Base-by-base conservation (phyloP, 2,113 vertebrate species). In the Cebus imitator region DNA sequence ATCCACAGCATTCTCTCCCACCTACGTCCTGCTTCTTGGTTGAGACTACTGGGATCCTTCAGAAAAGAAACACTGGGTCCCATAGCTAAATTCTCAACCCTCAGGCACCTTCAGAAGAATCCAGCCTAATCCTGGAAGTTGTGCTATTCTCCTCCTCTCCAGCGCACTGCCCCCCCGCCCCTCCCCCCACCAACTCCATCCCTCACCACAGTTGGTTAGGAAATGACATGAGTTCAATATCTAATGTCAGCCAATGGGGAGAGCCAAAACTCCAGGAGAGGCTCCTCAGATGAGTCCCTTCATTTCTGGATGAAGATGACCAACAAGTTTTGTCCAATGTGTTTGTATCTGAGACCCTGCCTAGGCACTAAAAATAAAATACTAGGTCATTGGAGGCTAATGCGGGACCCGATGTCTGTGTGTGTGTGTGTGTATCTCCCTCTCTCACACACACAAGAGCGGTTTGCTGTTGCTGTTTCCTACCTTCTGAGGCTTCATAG, bases 301-400 rank as follows among this genome's bases (percentile, higher is more conserved):
- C 43, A 1, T 75, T 81, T 78, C 81, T 80, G 90, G 87, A 40
- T 91, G 79, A 85, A 93, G 91, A 79, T 6, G 45, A 89, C 40
- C 90, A 78, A 57, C 50, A 21, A 73, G 12, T 94, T 91, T 16
- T 92, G 84, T 97, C 93, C 73, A 21, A 25, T 95, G 55, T 92
- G 58, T 90, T 27, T 96, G 94, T 97, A 83, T 92, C 85, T 97
- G 80, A 37, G 82, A 72, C 79, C 90, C 85, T 97, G 85, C 95
- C 90, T 94, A 75, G 95, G 90, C 92, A 43, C 86, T 86, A 79
- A 97, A 95, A 95, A 84, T 97, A 97, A 97, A 98, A 91, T 43
- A 58, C 96, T 92, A 76, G 95, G 92, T 96, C 27, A 90, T 64
- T 82, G 94, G 90, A 96, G 92, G 94, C 95, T 84, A 32, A 75